These are phyloP conservation scores for Monopterus albus DNA, from an alignment of 2,113 vertebrate species.

Conservation along the genomic window DNA sequence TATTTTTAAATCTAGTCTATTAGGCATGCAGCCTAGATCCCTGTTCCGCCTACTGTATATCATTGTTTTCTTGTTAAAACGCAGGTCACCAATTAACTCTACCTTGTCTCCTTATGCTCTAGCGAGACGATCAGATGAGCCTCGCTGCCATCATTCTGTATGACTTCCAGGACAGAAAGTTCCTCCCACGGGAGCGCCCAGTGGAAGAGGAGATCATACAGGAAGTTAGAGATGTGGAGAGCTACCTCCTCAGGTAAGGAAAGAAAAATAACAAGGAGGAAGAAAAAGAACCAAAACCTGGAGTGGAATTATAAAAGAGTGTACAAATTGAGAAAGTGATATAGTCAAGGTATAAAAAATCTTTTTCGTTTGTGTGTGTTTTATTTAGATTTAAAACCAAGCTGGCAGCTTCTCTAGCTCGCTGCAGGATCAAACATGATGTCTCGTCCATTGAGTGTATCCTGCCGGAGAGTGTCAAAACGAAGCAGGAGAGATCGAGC, in stretches of 20 bases:
- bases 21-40: neutral
- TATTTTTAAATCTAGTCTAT: too few species aligned
- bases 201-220: conserved; percentile 68
- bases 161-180: conserved; percentile 92
- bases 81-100: conserved; percentile 17
- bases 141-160: conserved; percentile 90
- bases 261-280: neutral
- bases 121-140: conserved; percentile 87
- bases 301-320: neutral
- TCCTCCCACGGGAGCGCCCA: conserved; percentile 76
- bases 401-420: conserved; percentile 89
- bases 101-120: conserved; percentile 21
- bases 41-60: neutral
- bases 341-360: neutral
- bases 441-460: conserved; percentile 85
- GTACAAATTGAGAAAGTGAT: neutral
- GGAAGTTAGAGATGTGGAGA: conserved; percentile 86
- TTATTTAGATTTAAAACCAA: conserved; percentile 86
- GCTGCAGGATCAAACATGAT: conserved; percentile 88
- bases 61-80: neutral
- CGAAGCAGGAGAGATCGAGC: conserved; percentile 84
- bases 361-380: conserved; percentile 22
- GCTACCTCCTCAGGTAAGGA: conserved; percentile 83
- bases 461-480: conserved; percentile 85
- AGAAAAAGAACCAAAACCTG: neutral